Conservation (phyloP, 2,113 vertebrate genomes). For the Syrmaticus mikado region DNA sequence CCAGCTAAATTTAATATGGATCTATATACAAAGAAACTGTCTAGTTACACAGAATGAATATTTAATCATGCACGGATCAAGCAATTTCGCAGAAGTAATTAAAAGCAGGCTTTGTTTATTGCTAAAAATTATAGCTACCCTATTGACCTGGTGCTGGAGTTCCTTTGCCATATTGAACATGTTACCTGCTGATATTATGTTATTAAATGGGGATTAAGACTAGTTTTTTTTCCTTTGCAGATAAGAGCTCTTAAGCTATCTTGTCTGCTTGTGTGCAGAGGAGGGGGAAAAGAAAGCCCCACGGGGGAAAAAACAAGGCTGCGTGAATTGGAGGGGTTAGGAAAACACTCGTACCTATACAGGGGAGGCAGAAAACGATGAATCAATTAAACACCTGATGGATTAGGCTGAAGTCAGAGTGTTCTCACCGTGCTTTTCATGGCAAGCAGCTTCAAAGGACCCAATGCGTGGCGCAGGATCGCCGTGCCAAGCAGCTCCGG, state of each 20-base stretch:
- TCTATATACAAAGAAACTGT: conserved; percentile 87
- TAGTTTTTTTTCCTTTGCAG: background rate
- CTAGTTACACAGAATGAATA: conserved; percentile 90
- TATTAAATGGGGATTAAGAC: conserved; percentile 63
- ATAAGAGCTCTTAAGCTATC: conserved; percentile 44
- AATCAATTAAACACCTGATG: background rate
- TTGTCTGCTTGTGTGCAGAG: background rate
- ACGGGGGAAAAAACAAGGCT: background rate
- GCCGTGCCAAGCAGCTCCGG: background rate
- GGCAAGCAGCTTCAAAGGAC: background rate
- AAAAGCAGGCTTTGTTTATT: conserved; percentile 87
- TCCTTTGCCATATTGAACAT: conserved; percentile 79
- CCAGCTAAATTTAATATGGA: conserved; percentile 84
- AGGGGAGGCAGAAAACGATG: background rate
- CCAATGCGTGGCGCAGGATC: background rate
- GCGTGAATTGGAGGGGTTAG: background rate
- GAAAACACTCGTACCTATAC: background rate
- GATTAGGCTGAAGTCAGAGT: background rate
- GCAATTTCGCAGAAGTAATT: conserved; percentile 91
- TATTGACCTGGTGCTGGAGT: conserved; percentile 82
- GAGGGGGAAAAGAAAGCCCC: background rate
- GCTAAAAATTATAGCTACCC: conserved; percentile 79
- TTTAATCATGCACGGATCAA: conserved; percentile 88
- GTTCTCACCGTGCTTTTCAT: background rate
- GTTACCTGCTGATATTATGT: conserved; percentile 76